phyloP scores from a whole-genome alignment of 2,888 invertebrate genomes.

The Cremastinae sp. region DNA sequence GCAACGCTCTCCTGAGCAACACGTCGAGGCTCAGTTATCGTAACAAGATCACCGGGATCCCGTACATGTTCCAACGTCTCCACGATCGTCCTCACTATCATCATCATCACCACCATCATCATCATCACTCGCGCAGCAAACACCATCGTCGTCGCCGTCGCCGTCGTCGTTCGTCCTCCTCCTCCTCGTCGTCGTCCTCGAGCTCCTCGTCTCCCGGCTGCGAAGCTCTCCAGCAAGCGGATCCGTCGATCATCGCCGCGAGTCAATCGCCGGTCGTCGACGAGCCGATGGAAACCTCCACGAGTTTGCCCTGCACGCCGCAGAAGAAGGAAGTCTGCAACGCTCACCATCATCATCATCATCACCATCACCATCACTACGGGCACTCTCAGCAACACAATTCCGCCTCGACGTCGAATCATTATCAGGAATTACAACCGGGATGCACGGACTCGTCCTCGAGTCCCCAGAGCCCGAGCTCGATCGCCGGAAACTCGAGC shows the following conservation, averaged over 20 bases:
- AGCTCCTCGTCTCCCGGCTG: conserved; percentile 45
- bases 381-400: conserved; percentile 53
- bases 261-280: conserved; percentile 55
- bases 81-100: conserved; percentile 70
- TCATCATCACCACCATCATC: conserved; percentile 71
- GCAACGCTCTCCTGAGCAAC: conserved; percentile 31
- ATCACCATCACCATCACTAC: conserved; percentile 56
- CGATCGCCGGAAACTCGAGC: conserved; percentile 70
- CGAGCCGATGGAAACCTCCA: conserved; percentile 54
- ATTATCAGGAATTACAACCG: conserved; percentile 52
- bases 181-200: conserved; percentile 32
- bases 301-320: conserved; percentile 61
- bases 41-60: conserved; percentile 62
- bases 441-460: conserved; percentile 60
- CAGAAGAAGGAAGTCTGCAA: conserved; percentile 74
- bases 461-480: conserved; percentile 66
- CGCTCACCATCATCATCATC: conserved; percentile 70
- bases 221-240: conserved; percentile 46
- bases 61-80: conserved; percentile 67
- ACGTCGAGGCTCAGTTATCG: conserved; percentile 38
- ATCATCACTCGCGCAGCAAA: conserved; percentile 71
- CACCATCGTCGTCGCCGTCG: conserved; percentile 43
- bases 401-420: conserved; percentile 9
- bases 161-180: conserved; percentile 41
- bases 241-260: conserved; percentile 37